Evolutionary conservation across 2,888 invertebrate species (phyloP).

Genomic region (Erannis defoliaria): DNA sequence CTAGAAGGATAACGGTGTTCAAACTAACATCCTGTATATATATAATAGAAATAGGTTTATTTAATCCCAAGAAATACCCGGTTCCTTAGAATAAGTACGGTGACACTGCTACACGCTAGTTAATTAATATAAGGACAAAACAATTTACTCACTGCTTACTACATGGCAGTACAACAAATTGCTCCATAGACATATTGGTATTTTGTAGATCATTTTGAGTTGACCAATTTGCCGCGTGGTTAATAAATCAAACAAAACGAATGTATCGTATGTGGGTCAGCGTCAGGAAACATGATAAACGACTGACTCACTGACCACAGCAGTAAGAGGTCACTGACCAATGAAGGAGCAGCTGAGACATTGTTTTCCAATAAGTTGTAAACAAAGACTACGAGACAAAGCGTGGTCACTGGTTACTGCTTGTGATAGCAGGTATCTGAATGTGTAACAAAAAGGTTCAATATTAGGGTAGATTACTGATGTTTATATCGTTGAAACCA

Average conservation of each 20-base stretch:
- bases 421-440: constrained; percentile 1
- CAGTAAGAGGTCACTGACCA: constrained; percentile 17
- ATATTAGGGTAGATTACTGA: no score
- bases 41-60: no score
- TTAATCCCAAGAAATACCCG: no score
- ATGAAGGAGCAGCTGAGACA: constrained; percentile 7
- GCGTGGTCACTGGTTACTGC: constrained; percentile 2
- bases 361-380: constrained; percentile 18
- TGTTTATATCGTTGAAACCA: no score
- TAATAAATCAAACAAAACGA: constrained; percentile 28
- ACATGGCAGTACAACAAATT: not conserved
- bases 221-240: constrained; percentile 16
- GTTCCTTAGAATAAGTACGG: no score
- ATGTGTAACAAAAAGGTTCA: not conserved
- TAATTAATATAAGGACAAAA: not conserved
- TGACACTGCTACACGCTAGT: no score
- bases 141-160: not conserved
- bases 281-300: constrained; percentile 36
- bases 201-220: constrained; percentile 25
- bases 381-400: constrained; percentile 24
- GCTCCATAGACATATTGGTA: constrained; percentile 18
- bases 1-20: no score
- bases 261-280: constrained; percentile 37
- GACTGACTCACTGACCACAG: constrained; percentile 32
- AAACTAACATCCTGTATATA: no score